Evolutionary conservation across 2,888 invertebrate species (phyloP).

Genomic region (Taphrorychus bicolor): DNA sequence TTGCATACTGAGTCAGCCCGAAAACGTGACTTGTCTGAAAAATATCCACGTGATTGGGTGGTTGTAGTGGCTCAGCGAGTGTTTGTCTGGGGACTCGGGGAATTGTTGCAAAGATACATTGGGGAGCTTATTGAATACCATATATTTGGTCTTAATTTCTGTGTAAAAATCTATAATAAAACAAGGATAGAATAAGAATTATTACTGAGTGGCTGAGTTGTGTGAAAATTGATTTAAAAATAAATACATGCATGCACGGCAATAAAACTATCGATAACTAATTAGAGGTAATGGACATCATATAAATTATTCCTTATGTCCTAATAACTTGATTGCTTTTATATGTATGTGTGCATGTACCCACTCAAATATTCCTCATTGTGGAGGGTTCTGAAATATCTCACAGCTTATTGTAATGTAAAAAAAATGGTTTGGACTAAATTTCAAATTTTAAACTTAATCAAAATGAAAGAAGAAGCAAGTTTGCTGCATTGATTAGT

Average conservation of each 20-base stretch:
- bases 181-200: neutral
- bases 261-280: neutral
- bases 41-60: slow-evolving; percentile 21
- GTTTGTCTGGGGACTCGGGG: neutral
- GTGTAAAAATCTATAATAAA: neutral
- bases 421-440: too few relatives aligned
- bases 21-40: slow-evolving; percentile 31
- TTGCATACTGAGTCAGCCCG: slow-evolving; percentile 24
- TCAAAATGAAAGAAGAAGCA: too few relatives aligned
- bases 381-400: too few relatives aligned
- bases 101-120: neutral
- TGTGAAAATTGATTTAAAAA: neutral
- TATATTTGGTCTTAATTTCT: neutral
- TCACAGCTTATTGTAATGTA: too few relatives aligned
- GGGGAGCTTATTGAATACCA: neutral
- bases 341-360: too few relatives aligned
- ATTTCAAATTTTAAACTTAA: too few relatives aligned
- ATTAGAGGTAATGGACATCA: neutral
- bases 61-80: neutral
- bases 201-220: neutral
- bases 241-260: too few relatives aligned
- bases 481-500: too few relatives aligned
- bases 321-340: too few relatives aligned
- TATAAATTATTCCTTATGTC: neutral
- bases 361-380: too few relatives aligned